These are phyloP conservation scores for Zaprionus camerounensis DNA, from an alignment of 1,140 invertebrate species.

Conservation along the genomic window DNA sequence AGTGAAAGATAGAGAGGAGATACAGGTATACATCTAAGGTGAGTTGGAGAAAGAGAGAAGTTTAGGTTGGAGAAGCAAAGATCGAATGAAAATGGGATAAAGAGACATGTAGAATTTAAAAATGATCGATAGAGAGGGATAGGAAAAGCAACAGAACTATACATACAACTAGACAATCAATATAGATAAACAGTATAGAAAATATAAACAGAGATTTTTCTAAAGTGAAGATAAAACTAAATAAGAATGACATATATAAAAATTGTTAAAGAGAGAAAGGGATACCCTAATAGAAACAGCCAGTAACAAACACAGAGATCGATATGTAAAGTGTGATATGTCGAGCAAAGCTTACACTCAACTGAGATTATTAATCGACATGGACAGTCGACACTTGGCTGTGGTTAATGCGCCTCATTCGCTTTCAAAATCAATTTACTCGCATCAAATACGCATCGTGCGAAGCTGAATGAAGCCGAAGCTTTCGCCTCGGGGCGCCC, in stretches of 20 bases:
- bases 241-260: too few relatives aligned
- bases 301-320: background rate
- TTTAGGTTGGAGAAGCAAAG: too few relatives aligned
- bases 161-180: background rate
- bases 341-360: background rate
- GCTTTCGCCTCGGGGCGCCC: slow-evolving; percentile 15
- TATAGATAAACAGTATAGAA: background rate
- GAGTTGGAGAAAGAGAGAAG: background rate
- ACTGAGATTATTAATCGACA: slow-evolving; percentile 54
- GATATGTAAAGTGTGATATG: background rate
- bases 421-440: slow-evolving; percentile 77
- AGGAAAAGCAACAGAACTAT: background rate
- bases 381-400: slow-evolving; percentile 57
- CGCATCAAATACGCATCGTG: slow-evolving; percentile 63
- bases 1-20: background rate
- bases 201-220: too few relatives aligned
- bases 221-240: background rate
- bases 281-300: background rate
- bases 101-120: background rate
- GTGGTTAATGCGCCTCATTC: slow-evolving; percentile 47
- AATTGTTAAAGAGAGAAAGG: background rate
- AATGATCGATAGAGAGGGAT: background rate
- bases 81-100: background rate
- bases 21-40: background rate
- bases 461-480: slow-evolving; percentile 44